Conservation (phyloP, 1,140 invertebrate genomes). For the Monochamus saltuarius region DNA sequence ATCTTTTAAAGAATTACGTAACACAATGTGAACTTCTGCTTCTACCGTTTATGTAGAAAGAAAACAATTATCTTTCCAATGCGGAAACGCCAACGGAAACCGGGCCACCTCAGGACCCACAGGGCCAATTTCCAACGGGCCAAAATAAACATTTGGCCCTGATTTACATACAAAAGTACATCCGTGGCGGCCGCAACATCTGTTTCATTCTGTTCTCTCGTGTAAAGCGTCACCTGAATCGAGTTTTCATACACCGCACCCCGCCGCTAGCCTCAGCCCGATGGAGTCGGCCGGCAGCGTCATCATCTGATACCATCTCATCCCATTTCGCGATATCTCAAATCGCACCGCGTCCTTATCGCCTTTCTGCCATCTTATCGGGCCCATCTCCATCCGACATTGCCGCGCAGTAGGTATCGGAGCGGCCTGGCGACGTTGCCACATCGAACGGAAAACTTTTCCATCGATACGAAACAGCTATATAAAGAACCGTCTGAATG, state of each 20-base stretch:
- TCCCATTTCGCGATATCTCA: conserved; percentile 36
- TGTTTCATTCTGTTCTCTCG: no score
- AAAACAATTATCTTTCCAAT: no score
- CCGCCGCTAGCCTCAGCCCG: neutral
- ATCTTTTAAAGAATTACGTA: no score
- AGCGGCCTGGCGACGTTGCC: conserved; percentile 15
- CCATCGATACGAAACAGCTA: neutral
- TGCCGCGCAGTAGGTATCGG: conserved; percentile 25
- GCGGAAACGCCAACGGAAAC: no score
- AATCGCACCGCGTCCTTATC: conserved; percentile 32
- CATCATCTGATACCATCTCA: conserved; percentile 33
- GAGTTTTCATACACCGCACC: neutral
- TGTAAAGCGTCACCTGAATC: no score
- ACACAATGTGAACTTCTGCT: no score
- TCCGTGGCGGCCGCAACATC: no score
- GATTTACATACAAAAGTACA: no score
- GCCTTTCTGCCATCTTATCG: conserved; percentile 30
- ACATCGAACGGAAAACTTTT: conserved; percentile 8
- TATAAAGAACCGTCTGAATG: neutral
- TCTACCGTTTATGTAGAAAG: no score
- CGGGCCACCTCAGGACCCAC: no score
- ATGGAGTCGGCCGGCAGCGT: conserved; percentile 20
- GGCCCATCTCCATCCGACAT: neutral
- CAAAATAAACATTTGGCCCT: no score
- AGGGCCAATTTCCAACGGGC: no score